Percentiles rank a stretch among this genome's conserved stretches.
phyloP scores from a whole-genome alignment of 2,888 invertebrate genomes.

The Sphaerophoria rueppellii region DNA sequence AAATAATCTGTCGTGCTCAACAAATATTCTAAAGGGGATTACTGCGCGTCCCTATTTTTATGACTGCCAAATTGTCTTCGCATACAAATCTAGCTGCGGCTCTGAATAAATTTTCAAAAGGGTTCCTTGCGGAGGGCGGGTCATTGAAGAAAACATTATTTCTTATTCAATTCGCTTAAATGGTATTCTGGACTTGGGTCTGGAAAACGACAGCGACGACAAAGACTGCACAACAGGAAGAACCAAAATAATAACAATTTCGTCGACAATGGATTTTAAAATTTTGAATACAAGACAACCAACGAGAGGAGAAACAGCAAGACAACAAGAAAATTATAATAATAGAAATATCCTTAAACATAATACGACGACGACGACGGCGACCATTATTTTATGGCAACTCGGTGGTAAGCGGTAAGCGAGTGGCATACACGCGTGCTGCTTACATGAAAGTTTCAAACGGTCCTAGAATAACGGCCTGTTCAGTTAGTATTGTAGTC shows the following conservation, averaged over 20 bases:
- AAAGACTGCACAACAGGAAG: conserved; percentile 8
- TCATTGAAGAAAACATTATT: conserved; percentile 44
- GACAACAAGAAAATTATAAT: neutral
- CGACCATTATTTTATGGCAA: conserved; percentile 47
- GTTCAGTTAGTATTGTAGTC: conserved; percentile 1
- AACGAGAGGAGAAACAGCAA: neutral
- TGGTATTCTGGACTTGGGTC: conserved; percentile 30
- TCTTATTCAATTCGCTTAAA: conserved; percentile 45
- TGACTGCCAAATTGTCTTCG: conserved; percentile 62
- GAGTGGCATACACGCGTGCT: conserved; percentile 26
- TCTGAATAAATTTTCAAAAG: conserved; percentile 60
- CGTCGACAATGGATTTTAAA: conserved; percentile 52
- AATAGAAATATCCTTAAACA: conserved; percentile 36
- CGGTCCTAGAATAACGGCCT: neutral
- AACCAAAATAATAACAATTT: conserved; percentile 40
- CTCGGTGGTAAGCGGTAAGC: neutral
- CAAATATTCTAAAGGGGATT: conserved; percentile 62
- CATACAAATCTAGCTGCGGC: conserved; percentile 61
- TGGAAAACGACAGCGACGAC: conserved; percentile 7
- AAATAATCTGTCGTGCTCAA: conserved; percentile 72
- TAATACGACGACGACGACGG: conserved; percentile 21
- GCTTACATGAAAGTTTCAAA: neutral
- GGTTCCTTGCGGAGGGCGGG: conserved; percentile 15
- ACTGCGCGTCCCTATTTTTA: conserved; percentile 54
- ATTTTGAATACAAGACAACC: conserved; percentile 42